Percentiles rank a stretch among this genome's conserved stretches.
These are phyloP conservation scores for Zaprionus ghesquierei DNA, from an alignment of 1,140 invertebrate species.

Conservation along the genomic window DNA sequence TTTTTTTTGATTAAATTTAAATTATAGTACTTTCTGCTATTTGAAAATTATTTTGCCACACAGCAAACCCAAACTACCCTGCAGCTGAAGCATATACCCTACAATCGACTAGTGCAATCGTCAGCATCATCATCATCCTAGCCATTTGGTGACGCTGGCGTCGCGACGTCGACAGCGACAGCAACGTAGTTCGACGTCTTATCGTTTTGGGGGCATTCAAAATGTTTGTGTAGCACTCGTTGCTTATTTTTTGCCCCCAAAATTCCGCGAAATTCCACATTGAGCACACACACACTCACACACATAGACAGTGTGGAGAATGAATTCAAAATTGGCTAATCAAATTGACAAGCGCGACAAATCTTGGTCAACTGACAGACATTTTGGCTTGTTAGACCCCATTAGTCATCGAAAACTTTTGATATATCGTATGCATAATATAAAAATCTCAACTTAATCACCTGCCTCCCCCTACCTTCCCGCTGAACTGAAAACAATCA, in stretches of 20 bases:
- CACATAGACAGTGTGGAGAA: conserved; percentile 4
- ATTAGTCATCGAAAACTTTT: conserved; percentile 41
- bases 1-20: too few species aligned
- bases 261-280: conserved; percentile 41
- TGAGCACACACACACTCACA: neutral
- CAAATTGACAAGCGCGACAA: conserved; percentile 62
- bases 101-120: conserved; percentile 46
- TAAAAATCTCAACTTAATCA: neutral
- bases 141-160: neutral
- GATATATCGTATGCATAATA: neutral
- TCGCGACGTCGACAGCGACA: neutral
- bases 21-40: too few species aligned
- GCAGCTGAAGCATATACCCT: neutral
- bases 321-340: conserved; percentile 33
- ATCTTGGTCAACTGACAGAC: conserved; percentile 47
- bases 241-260: conserved; percentile 21
- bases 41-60: neutral
- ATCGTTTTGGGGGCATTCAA: conserved; percentile 38
- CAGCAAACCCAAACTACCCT: neutral
- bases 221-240: conserved; percentile 34
- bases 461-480: neutral
- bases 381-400: conserved; percentile 41
- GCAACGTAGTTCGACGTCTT: conserved; percentile 4
- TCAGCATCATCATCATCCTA: conserved; percentile 22
- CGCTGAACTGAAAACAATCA: neutral